Evolutionary conservation across 2,113 vertebrate species (phyloP).

Genomic region (Trematomus loennbergii): DNA sequence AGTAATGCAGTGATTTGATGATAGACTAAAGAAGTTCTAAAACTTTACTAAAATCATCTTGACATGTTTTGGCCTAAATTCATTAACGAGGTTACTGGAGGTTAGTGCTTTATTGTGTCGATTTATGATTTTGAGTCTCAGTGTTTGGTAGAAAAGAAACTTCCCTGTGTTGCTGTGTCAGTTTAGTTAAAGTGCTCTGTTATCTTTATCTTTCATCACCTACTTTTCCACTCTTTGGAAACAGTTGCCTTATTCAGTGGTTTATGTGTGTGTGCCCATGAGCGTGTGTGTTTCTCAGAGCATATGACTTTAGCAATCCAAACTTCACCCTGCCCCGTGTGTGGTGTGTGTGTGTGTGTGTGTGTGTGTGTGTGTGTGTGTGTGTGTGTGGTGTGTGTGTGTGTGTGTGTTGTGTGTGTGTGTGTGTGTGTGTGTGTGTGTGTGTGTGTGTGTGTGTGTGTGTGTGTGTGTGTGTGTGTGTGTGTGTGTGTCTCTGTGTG

Average conservation of each 20-base stretch:
- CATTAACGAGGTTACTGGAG: background rate
- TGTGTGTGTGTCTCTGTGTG: background rate
- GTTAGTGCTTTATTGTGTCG: background rate
- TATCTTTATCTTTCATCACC: slow-evolving; percentile 27
- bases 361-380: background rate
- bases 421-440: background rate
- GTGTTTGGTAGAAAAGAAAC: slow-evolving; percentile 7
- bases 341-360: background rate
- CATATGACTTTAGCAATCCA: no score
- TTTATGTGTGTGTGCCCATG: slow-evolving; percentile 8
- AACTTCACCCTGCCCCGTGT: background rate
- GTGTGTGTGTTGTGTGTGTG: background rate
- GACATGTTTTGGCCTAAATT: background rate
- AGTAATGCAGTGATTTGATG: background rate
- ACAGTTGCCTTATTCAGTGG: slow-evolving; percentile 29
- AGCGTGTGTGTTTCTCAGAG: background rate
- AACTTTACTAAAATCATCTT: background rate
- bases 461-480: background rate
- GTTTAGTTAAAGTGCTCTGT: background rate
- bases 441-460: background rate
- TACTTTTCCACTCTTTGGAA: slow-evolving; percentile 1
- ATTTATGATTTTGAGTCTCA: background rate
- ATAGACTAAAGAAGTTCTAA: background rate
- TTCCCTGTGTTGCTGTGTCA: background rate
- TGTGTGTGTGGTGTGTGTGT: background rate